A percentile compares a stretch with the other conserved stretches of the same genome.
These are phyloP conservation scores for Neocrepidodera transversa DNA, from an alignment of 2,888 invertebrate genomes.

Conservation along the genomic window DNA sequence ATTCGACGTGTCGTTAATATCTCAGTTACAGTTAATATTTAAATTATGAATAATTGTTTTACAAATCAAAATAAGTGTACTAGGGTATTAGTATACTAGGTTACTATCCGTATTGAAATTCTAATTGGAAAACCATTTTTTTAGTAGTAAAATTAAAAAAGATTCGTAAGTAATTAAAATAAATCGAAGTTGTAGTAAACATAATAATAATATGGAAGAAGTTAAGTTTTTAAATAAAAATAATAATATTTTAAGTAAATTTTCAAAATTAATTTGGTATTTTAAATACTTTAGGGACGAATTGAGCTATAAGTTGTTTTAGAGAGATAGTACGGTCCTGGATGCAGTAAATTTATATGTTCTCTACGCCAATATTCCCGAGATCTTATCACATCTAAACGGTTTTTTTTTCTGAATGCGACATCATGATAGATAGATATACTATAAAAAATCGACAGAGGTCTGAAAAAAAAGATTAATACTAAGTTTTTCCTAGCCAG, in stretches of 20 bases:
- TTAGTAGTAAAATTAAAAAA: too few species aligned
- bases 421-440: background rate
- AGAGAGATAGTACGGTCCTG: too few species aligned
- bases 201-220: too few species aligned
- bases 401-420: background rate
- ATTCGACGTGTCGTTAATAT: background rate
- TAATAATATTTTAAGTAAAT: too few species aligned
- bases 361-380: background rate
- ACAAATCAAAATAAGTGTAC: background rate
- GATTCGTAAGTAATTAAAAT: too few species aligned
- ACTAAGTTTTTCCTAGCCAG: background rate
- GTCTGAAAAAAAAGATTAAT: slow-evolving; percentile 11
- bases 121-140: background rate
- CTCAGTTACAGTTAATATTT: background rate
- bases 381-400: slow-evolving; percentile 5
- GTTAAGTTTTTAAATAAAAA: too few species aligned
- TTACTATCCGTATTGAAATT: background rate
- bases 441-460: background rate
- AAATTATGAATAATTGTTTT: background rate
- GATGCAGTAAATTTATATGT: background rate
- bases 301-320: too few species aligned
- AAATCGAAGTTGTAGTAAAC: too few species aligned
- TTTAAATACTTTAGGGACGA: too few species aligned
- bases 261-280: too few species aligned
- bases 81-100: background rate